Evolutionary conservation across 2,888 invertebrate species (phyloP), one percentile per base, ranked within the genome.

Genomic region (Colostygia pectinataria): DNA sequence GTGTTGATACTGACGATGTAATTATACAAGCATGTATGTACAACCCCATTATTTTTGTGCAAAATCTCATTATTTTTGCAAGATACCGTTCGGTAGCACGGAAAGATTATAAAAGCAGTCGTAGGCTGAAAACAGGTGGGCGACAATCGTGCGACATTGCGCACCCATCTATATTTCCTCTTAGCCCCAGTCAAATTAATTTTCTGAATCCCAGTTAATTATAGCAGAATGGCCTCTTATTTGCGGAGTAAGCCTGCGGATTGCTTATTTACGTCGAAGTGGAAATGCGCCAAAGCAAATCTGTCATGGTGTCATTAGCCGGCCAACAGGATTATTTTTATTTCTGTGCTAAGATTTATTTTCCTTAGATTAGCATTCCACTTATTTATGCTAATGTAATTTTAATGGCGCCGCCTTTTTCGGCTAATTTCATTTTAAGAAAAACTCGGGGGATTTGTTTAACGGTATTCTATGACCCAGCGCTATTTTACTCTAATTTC

Each of bases 321-420:
- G 60, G 59, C 71, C 68, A 64, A 65, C 51, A 68, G 80, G 82
- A 83, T 88, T 86, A 83, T 87, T 88, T 89, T 89, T 86, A 86
- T 87, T 86, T 78, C 81, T 71, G 68, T 45, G 68, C 68, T 70
- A 76, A 86, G 86, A 89, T 89, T 90, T 90, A 89, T 89, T 88
- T 82, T 80, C 81, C 79, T 80, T 74, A 86, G 88, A 90, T 90
- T 90, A 90, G 87, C 89, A 86, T 86, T 83, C 77, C 82, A 83
- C 86, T 88, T 88, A 88, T 89, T 90, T 89, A 89, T 90, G 89
- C 87, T 90, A 90, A 90, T 90, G 89, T 87, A 86, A 88, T 90
- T 90, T 90, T 89, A 90, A 90, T 89, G 89, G 86, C 81, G 68
- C 69, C 77, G 83, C 80, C 83, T 83, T 87, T 84, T 88, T 86